Base-by-base conservation (phyloP, 2,888 invertebrate genomes). In the Latrodectus hesperus region DNA sequence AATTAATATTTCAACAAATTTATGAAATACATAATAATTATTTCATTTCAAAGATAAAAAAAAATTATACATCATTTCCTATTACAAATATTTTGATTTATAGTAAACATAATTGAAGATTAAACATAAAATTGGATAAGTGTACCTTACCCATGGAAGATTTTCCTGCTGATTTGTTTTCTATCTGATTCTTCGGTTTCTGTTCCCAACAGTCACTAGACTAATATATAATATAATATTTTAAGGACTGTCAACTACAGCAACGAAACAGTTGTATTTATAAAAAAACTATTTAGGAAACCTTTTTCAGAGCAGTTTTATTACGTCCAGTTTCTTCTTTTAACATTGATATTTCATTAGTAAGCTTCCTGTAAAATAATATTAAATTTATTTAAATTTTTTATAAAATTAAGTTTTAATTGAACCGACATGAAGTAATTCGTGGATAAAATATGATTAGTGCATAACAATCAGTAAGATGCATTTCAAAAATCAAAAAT, bases 321-420 rank as follows among this genome's bases (percentile, higher is more conserved):
- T 12, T 60, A 14, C 12, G 55, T 53, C 26, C 70, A 8, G 22
- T 55, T n/a, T 74, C 75, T 79, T 74, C 85, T 8, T 55, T 17
- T 79, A 53, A 74, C 38, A 84, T 60, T 9, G 68, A 75, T 10
- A 51, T 26, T 52, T 80, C 85, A 73, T 68, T 73, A n/a, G 74
- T 79, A n/a, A 85, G 79, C 17, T 52, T 85, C 67, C 85, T 84
- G 49, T 16, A 17, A 49, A 38, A 60, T 16, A 60, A 55, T 22
- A 22, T 17, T 67, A 67, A 22, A 17, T 68, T 68, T 68, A 17
- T n/a, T 67, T 67, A 22, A 12, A 38, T 38, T 38, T 38, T 38
- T 38, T 6, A 4, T 38, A 68, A 60, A 60, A 60, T n/a, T 60
- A 12, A 22, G 22, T 22, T 22, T 22, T 22, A 1, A 22, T 22